Evolutionary conservation across 2,888 invertebrate species (phyloP), one percentile per base, ranked within the genome.

Genomic region (Drosophila atripex): DNA sequence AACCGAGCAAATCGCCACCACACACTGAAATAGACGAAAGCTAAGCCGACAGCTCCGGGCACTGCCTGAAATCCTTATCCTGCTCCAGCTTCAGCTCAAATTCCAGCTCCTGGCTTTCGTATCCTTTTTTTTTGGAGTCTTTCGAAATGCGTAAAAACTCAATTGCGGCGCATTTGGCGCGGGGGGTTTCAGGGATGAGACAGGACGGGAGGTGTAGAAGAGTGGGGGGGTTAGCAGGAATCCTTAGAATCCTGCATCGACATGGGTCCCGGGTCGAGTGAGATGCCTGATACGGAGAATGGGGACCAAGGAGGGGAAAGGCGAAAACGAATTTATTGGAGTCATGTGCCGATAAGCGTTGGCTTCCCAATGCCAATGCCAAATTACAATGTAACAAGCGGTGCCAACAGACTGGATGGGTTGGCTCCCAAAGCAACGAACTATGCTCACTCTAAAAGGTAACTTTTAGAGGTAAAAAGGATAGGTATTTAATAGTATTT

Each of bases 81-180:
- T 39, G 53, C 54, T 38, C 32, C 41, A 39, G 41, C 56, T 47
- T 38, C 47, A 11, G 9, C 16, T n/a, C 8, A 16, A 9, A 28
- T 57, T 54, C 21, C 54, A 73, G 58, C 60, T 18, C 51, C 35
- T 7, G 0, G 43, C 58, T 14, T 14, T 35, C 59, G 55, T 45
- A 74, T 74, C 56, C 57, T 63, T 71, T 72, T 69, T 59, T 63
- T 71, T 72, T 69, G 55, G 68, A 69, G 66, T 66, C 63, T 85
- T 85, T 76, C 87, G 77, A 88, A 88, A 75, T 83, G 82, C 84
- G 85, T 88, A 86, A 80, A 84, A 88, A 80, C 88, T 87, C 84
- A 88, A 85, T 85, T 86, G 88, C 78, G 59, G 82, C 85, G 75
- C 87, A 55, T 54, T 70, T 54, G 46, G 23, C 54, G 23, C 54